Conservation (phyloP, 2,797 vertebrate genomes). For the Zenarchopterus dispar region DNA sequence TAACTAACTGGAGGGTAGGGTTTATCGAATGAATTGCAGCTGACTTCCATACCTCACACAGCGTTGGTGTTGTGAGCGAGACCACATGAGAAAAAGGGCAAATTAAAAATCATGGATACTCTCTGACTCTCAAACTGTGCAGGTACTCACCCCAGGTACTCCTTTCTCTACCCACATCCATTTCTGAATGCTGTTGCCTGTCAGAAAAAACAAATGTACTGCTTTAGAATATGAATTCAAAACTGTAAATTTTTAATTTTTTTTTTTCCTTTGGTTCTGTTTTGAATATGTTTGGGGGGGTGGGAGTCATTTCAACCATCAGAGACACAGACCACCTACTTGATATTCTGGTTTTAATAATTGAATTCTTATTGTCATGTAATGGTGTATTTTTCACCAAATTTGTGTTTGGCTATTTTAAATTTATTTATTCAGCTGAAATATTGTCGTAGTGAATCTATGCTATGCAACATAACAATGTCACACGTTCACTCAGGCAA, state of each 20-base stretch:
- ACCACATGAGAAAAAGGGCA: constrained; percentile 98
- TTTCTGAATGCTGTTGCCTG: constrained; percentile 99
- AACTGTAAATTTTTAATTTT: constrained; percentile 49
- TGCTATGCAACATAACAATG: neutral
- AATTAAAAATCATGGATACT: constrained; percentile 99
- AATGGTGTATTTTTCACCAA: neutral
- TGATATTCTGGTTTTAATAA: constrained; percentile 64
- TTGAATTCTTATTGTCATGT: constrained; percentile 24
- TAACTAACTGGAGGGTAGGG: constrained; percentile 91
- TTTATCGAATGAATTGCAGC: constrained; percentile 99
- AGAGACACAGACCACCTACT: constrained; percentile 43
- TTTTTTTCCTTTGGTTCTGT: constrained; percentile 42
- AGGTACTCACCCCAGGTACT: constrained; percentile 99
- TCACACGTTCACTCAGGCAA: constrained; percentile 42
- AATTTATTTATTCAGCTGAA: constrained; percentile 22
- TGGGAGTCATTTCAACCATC: constrained; percentile 30
- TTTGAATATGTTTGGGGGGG: constrained; percentile 36
- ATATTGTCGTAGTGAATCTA: constrained; percentile 52
- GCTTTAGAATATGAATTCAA: constrained; percentile 62
- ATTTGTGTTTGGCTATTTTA: constrained; percentile 6
- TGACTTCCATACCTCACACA: constrained; percentile 99
- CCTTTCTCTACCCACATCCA: constrained; percentile 99
- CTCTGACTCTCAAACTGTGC: constrained; percentile 96
- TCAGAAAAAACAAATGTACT: constrained; percentile 74
- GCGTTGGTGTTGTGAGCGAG: constrained; percentile 99